Evolutionary conservation across 37 sponge, comb jelly and placozoan species (phyloP), one percentile per base, ranked within the genome.

Genomic region (Tethya wilhelma): DNA sequence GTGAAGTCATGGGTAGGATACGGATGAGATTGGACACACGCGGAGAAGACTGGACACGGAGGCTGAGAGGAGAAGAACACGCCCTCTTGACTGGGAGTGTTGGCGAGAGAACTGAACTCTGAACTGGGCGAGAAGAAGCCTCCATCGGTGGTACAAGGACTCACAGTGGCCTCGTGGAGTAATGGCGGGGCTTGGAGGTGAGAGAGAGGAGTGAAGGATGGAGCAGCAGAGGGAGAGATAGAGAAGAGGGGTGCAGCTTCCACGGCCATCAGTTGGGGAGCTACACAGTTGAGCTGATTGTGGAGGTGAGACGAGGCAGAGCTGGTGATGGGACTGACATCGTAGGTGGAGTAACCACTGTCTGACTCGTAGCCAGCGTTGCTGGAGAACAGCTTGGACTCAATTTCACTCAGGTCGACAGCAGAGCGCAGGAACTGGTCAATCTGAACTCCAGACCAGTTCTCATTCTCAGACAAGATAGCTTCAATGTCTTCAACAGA

Each of bases 381-480:
- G n/a, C n/a, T n/a, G 9, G 75, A 81, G 57, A 44, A 77, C 9
- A 70, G 64, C 39, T 70, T 77, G 8, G 71, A 53, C 32, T 69
- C 88, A 34, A 70, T 75, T 58, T 77, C 69, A 33, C 83, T 76
- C 55, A 82, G 70, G 32, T 85, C 85, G 38, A 86, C 46, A 25
- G 86, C 79, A 63, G 71, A 71, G 23, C 44, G 73, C 8, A 86
- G 49, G 41, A 78, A 80, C 25, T 74, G 56, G 37, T 80, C 67
- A 34, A 80, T 46, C 36, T 87, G 88, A 30, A 82, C 88, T 20
- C 76, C 87, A 53, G 82, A 80, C 87, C 87, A 87, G 36, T 81
- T 57, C 8, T 72, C 37, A 55, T 75, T 79, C 53, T 88, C 71
- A 20, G 76, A 77, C 30, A 88, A 49, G 34, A 88, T 70, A 17